A percentile compares a stretch with the other conserved stretches of the same genome.
These are phyloP conservation scores for Melanerpes aurifrons DNA, from an alignment of 2,113 vertebrate genomes.

Conservation along the genomic window DNA sequence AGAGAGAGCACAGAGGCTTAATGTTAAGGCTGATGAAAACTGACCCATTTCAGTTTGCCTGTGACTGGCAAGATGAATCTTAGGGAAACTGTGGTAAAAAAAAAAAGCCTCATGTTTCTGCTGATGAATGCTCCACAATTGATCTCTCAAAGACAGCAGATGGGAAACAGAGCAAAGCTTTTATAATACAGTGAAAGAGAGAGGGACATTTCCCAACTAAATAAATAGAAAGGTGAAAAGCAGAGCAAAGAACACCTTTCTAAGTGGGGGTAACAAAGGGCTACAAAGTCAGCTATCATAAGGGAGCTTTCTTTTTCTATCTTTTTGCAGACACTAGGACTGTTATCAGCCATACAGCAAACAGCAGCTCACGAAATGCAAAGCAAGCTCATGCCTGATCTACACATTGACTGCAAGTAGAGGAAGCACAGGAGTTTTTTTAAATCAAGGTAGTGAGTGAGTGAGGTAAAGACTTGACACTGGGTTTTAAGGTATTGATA, in stretches of 20 bases:
- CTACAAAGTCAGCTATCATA: background rate
- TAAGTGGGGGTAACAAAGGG: constrained; percentile 46
- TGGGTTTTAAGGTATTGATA: background rate
- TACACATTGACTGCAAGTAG: background rate
- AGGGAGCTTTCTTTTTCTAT: constrained; percentile 3
- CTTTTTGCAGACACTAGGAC: background rate
- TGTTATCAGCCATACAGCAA: background rate
- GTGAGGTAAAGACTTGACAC: background rate
- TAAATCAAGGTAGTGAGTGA: background rate
- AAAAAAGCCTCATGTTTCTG: background rate
- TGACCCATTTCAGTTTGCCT: background rate
- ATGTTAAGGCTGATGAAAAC: constrained; percentile 3
- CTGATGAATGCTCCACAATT: constrained; percentile 25
- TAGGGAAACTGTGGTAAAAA: background rate
- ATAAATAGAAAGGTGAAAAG: background rate
- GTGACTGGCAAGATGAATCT: constrained; percentile 10
- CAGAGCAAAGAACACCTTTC: background rate
- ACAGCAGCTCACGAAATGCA: background rate
- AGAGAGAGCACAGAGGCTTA: background rate
- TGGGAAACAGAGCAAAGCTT: constrained; percentile 41
- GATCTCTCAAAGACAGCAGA: constrained; percentile 50
- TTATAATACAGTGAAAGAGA: background rate
- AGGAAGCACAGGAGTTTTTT: background rate
- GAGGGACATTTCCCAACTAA: constrained; percentile 34
- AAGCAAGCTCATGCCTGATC: background rate